These are phyloP conservation scores for Benitochromis conjunctus DNA, from an alignment of 2,113 vertebrate species.

Conservation along the genomic window DNA sequence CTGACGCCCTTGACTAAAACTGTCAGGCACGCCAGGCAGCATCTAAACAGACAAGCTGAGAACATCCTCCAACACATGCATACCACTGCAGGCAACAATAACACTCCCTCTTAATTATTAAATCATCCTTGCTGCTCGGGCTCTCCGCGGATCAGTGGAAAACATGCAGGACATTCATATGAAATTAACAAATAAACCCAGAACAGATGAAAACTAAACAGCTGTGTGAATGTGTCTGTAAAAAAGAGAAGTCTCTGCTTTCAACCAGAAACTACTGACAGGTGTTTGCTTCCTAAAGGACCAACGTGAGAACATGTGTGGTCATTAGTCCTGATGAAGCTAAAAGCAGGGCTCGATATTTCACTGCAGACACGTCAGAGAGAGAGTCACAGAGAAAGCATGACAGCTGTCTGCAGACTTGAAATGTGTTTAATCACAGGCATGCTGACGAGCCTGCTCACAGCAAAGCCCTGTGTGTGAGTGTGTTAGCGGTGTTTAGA, in stretches of 20 bases:
- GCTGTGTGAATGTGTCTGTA: not conserved
- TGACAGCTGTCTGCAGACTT: conserved; percentile 34
- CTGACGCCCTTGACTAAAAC: not conserved
- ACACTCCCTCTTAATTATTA: not conserved
- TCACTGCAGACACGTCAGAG: not conserved
- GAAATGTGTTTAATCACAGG: conserved; percentile 15
- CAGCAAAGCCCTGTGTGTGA: not conserved
- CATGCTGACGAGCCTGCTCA: not conserved
- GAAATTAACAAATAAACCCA: not conserved
- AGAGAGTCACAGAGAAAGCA: not conserved
- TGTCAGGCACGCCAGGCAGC: not conserved
- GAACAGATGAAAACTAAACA: conserved; percentile 3
- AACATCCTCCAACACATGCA: not conserved
- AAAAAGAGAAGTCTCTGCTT: not conserved
- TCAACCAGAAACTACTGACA: conserved; percentile 1
- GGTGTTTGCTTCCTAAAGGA: not conserved
- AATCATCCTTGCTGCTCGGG: not conserved
- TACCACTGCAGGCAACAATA: not conserved
- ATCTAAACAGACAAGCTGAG: not conserved
- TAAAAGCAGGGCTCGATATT: not conserved
- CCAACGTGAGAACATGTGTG: not conserved
- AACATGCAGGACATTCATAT: not conserved
- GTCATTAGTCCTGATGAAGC: conserved; percentile 5
- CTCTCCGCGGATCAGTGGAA: conserved; percentile 8
- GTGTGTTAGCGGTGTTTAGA: not conserved